A percentile compares a stretch with the other conserved stretches of the same genome.
Conservation (phyloP, 1,140 invertebrate genomes). For the Myzus persicae region DNA sequence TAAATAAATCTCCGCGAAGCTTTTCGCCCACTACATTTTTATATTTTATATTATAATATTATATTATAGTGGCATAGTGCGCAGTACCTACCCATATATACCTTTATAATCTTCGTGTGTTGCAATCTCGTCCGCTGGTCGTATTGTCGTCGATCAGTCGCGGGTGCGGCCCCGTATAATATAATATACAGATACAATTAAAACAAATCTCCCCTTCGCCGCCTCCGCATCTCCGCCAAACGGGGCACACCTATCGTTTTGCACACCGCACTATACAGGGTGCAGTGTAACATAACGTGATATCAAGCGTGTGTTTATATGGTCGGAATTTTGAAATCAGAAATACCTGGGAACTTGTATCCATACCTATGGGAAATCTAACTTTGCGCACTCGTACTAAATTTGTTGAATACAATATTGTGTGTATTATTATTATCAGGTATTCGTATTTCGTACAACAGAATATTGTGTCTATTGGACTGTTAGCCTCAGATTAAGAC, state of each 20-base stretch:
- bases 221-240: not conserved
- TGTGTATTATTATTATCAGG: too few relatives aligned
- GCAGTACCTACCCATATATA: too few relatives aligned
- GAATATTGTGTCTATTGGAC: too few relatives aligned
- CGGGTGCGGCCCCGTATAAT: not conserved
- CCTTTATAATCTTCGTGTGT: not conserved
- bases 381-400: too few relatives aligned
- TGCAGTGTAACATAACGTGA: not conserved
- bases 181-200: not conserved
- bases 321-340: too few relatives aligned
- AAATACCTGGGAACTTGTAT: too few relatives aligned
- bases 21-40: constrained; percentile 17
- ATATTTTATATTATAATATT: not conserved
- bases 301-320: too few relatives aligned
- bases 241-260: constrained; percentile 6
- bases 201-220: constrained; percentile 17
- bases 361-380: too few relatives aligned
- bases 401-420: too few relatives aligned
- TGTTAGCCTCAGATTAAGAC: too few relatives aligned
- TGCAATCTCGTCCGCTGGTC: constrained; percentile 16
- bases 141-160: constrained; percentile 1
- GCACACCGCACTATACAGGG: not conserved
- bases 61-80: not conserved
- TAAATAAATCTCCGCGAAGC: not conserved
- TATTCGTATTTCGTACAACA: too few relatives aligned